Conservation (phyloP, 2,888 invertebrate genomes). For the Serrognathus titanus region DNA sequence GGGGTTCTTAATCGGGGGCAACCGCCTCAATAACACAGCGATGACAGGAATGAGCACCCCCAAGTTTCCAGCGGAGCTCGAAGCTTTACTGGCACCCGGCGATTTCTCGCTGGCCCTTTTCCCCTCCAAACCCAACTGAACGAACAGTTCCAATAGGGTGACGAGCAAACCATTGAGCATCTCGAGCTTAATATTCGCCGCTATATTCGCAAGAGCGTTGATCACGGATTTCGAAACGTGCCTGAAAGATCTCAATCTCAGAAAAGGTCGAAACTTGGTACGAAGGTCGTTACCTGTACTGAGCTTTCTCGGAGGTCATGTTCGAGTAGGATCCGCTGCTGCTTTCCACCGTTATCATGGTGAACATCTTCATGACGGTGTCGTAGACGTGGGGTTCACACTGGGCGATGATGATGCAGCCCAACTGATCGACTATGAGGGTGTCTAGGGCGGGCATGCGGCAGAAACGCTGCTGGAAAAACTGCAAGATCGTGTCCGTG, state of each 20-base stretch:
- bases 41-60: slow-evolving; percentile 98
- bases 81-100: slow-evolving; percentile 73
- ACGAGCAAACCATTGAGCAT: slow-evolving; percentile 79
- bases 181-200: slow-evolving; percentile 89
- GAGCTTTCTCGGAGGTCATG: slow-evolving; percentile 59
- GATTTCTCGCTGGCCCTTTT: slow-evolving; percentile 93
- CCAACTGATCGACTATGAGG: slow-evolving; percentile 94
- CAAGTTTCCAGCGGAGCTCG: slow-evolving; percentile 93
- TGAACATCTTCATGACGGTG: slow-evolving; percentile 98
- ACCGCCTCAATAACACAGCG: slow-evolving; percentile 77
- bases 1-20: slow-evolving; percentile 88
- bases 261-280: neutral
- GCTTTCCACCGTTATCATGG: slow-evolving; percentile 89
- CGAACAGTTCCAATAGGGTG: slow-evolving; percentile 90
- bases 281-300: slow-evolving; percentile 48
- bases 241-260: slow-evolving; percentile 40
- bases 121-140: slow-evolving; percentile 95
- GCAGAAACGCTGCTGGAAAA: slow-evolving; percentile 94
- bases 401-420: slow-evolving; percentile 95
- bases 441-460: slow-evolving; percentile 91
- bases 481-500: slow-evolving; percentile 91
- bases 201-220: slow-evolving; percentile 94
- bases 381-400: slow-evolving; percentile 83
- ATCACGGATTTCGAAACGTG: slow-evolving; percentile 95
- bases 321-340: slow-evolving; percentile 72